Evolutionary conservation across 2,113 vertebrate species (phyloP).

Genomic region (Odobenus rosmarus): DNA sequence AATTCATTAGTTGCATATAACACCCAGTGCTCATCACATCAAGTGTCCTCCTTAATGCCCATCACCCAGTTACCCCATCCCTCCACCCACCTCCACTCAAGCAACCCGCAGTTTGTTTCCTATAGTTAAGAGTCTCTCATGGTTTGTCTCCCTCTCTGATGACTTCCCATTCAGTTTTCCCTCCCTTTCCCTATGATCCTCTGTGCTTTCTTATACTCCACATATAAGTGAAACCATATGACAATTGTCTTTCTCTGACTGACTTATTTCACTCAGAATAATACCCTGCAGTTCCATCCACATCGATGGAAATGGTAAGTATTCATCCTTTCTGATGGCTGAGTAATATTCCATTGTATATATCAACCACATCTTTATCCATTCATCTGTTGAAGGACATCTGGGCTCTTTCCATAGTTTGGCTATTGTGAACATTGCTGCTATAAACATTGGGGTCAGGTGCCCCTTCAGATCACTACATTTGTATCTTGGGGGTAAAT

Average conservation of each 20-base stretch:
- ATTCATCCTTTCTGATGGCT: neutral
- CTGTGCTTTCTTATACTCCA: neutral
- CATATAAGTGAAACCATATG: neutral
- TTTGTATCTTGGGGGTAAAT: too few species aligned
- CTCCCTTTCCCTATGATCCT: neutral
- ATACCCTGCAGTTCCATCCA: neutral
- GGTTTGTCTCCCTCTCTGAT: neutral
- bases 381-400: too few species aligned
- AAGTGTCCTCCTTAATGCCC: neutral
- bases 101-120: neutral
- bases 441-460: too few species aligned
- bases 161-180: neutral
- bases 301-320: neutral
- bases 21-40: neutral
- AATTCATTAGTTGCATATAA: neutral
- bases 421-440: too few species aligned
- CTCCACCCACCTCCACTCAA: neutral
- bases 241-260: neutral
- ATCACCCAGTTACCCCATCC: neutral
- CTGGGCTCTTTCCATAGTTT: too few species aligned
- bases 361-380: too few species aligned
- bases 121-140: neutral
- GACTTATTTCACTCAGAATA: neutral
- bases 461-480: too few species aligned
- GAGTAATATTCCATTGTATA: neutral